These are phyloP conservation scores for Mythimna lalbum DNA, from an alignment of 2,888 invertebrate species.

Conservation along the genomic window DNA sequence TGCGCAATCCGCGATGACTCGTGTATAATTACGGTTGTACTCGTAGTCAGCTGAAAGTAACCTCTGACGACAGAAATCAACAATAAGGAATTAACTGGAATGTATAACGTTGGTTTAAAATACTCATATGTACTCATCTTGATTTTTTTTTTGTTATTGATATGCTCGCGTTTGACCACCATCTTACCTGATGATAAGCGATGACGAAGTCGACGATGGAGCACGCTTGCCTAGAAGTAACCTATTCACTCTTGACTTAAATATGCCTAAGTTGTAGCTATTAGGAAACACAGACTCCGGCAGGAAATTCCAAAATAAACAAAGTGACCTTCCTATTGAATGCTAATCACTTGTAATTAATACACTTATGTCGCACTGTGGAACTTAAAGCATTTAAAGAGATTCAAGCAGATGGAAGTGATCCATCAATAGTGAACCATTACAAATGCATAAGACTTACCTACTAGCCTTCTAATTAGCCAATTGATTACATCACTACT, in stretches of 20 bases:
- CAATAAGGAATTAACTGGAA: neutral
- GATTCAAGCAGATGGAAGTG: neutral
- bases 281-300: neutral
- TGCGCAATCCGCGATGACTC: constrained; percentile 47
- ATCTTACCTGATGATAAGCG: no score
- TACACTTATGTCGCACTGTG: no score
- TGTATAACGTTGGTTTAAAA: neutral
- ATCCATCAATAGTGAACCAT: neutral
- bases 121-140: constrained; percentile 4
- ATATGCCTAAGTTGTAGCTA: no score
- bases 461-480: neutral
- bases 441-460: neutral
- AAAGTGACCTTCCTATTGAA: constrained; percentile 2
- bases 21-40: constrained; percentile 17
- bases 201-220: no score
- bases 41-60: constrained; percentile 15
- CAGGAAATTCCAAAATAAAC: constrained; percentile 2
- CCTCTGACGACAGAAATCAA: constrained; percentile 3
- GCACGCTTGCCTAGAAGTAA: no score
- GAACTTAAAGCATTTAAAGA: no score
- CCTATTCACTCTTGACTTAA: no score
- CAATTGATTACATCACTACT: neutral
- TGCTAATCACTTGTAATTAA: no score
- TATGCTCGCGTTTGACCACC: no score
- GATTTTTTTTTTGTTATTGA: no score